Conservation (phyloP, 2,888 invertebrate genomes). For the Hemaris fuciformis region DNA sequence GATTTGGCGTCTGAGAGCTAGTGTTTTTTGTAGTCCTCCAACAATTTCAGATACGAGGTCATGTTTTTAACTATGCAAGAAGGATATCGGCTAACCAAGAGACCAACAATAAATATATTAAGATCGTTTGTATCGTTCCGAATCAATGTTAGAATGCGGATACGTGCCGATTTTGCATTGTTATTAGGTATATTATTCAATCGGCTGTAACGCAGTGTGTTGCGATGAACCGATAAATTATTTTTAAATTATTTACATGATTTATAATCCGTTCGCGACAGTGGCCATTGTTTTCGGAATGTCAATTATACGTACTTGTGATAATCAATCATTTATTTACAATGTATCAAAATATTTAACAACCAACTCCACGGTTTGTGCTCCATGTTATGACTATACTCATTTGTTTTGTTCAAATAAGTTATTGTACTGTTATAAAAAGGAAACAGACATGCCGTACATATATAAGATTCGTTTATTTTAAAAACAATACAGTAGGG, state of each 20-base stretch:
- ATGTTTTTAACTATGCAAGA: constrained; percentile 15
- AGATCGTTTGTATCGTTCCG: background rate
- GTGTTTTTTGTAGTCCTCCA: constrained; percentile 13
- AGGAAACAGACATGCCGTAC: background rate
- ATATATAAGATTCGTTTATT: background rate
- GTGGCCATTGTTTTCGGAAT: constrained; percentile 18
- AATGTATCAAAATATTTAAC: constrained; percentile 19
- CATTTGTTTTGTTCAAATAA: constrained; percentile 5
- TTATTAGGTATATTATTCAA: background rate
- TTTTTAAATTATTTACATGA: background rate
- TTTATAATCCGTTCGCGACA: constrained; percentile 9
- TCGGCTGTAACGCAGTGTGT: background rate
- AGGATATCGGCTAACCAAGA: background rate
- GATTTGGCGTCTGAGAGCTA: constrained; percentile 30
- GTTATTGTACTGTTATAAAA: background rate
- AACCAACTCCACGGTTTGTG: background rate
- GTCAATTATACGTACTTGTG: constrained; percentile 3
- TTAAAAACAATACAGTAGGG: background rate
- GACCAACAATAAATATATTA: background rate
- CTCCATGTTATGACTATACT: constrained; percentile 4
- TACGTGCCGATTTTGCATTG: background rate
- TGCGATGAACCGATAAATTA: background rate
- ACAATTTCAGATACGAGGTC: constrained; percentile 30
- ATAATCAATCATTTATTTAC: constrained; percentile 13
- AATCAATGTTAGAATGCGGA: background rate